Conservation (phyloP, 1,140 invertebrate genomes). For the Pogonomyrmex barbatus region DNA sequence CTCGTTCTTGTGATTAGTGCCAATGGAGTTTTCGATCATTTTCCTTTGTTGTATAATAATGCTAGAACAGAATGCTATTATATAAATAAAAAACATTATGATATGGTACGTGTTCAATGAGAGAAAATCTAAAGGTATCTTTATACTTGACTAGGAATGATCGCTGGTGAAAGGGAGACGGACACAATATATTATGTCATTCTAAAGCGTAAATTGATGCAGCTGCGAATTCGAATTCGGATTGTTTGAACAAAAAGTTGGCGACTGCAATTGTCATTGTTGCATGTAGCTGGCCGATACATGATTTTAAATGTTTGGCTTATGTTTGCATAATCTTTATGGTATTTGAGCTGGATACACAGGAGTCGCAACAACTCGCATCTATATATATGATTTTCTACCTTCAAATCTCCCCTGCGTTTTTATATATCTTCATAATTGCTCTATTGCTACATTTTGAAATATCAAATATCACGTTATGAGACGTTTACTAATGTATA, state of each 20-base stretch:
- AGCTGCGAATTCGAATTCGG: slow-evolving; percentile 45
- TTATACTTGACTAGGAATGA: background rate
- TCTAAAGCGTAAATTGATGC: slow-evolving; percentile 11
- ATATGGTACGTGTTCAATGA: background rate
- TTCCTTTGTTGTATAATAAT: slow-evolving; percentile 9
- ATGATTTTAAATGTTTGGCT: background rate
- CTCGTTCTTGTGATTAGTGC: background rate
- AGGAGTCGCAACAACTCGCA: slow-evolving; percentile 38
- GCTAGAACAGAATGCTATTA: background rate
- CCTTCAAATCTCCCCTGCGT: background rate
- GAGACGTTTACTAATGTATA: background rate
- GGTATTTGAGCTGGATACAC: slow-evolving; percentile 29
- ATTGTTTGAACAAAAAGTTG: slow-evolving; percentile 46
- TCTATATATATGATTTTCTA: background rate
- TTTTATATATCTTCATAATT: background rate
- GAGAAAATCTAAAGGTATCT: slow-evolving; percentile 1
- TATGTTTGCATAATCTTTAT: slow-evolving; percentile 27
- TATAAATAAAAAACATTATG: background rate
- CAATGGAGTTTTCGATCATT: background rate
- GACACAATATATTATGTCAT: background rate
- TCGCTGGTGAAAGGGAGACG: background rate
- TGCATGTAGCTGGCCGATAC: slow-evolving; percentile 3
- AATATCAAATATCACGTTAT: background rate
- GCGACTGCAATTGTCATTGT: slow-evolving; percentile 23
- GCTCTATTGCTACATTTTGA: background rate